Conservation (phyloP, 2,888 invertebrate species). For the Calliphora vomitoria region DNA sequence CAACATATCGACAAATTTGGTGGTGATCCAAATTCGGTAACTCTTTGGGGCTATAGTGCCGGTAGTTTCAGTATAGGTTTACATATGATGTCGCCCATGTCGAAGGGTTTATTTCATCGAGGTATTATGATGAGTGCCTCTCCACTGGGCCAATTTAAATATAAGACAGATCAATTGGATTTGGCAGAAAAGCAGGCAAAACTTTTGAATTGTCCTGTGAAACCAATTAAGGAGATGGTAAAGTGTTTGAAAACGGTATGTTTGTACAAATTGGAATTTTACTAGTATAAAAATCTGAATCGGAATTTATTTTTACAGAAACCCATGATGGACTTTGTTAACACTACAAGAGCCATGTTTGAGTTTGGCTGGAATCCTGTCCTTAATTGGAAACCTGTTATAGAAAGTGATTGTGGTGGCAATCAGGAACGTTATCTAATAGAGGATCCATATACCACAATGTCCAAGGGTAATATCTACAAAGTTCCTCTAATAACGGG, state of each 20-base stretch:
- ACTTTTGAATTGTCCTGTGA: conserved; percentile 86
- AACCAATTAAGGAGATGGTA: conserved; percentile 85
- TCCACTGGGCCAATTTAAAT: conserved; percentile 85
- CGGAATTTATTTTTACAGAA: conserved; percentile 72
- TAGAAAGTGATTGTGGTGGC: conserved; percentile 87
- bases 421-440: conserved; percentile 87
- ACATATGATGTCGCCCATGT: conserved; percentile 88
- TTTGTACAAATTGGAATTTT: background rate
- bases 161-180: conserved; percentile 85
- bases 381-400: conserved; percentile 87
- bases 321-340: conserved; percentile 79
- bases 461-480: conserved; percentile 86
- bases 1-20: conserved; percentile 88
- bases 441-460: conserved; percentile 86
- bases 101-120: conserved; percentile 88
- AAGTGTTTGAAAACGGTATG: conserved; percentile 86
- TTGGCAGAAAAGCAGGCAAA: conserved; percentile 88
- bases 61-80: conserved; percentile 85
- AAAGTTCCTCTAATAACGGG: conserved; percentile 88
- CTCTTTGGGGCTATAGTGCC: conserved; percentile 87
- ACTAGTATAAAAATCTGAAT: too few relatives aligned
- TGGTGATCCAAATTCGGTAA: conserved; percentile 88
- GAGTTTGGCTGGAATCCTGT: conserved; percentile 80
- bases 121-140: conserved; percentile 89
- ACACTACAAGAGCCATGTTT: conserved; percentile 79